Evolutionary conservation across 2,888 invertebrate genomes (phyloP), one percentile per base, ranked within the genome.

Genomic region (Temnothorax ravouxi): DNA sequence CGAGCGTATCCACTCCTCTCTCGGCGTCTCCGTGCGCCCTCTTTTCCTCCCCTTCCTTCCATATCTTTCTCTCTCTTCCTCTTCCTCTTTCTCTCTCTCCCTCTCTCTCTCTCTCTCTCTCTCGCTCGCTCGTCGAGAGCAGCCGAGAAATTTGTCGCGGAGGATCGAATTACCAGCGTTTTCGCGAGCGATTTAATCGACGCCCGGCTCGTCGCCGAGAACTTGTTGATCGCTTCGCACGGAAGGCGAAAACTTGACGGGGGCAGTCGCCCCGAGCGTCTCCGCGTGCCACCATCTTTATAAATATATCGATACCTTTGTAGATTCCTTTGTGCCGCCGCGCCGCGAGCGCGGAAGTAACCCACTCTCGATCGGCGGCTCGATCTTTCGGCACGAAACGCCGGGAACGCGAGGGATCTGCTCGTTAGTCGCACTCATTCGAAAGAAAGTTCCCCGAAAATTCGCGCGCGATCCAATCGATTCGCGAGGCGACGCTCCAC

Each of bases 141-240:
- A 4, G 2, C 13, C 34, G 67, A 56, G 18, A 59, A 8, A 71
- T 79, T 71, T 9, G 38, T 34, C 47, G 59, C 25, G n/a, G 18
- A 3, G 21, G 34, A 29, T 67, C 29, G n/a, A 54, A 15, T 77
- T 77, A 44, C 50, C 11, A 13, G 21, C 9, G 21, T 56, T 47
- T 25, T 79, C 13, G 29, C 44, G 29, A 56, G 15, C 34, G 44
- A 21, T 29, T 44, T 21, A 56, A 76, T 77, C 29, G 13, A 34
- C 38, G 62, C 13, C n/a, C 56, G n/a, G 15, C 44, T 52, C 29
- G 38, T 29, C 21, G 0, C 13, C 59, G 71, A 25, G 59, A 79
- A 79, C 71, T 79, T 71, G 71, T 79, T 79, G 71, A 79, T 79
- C 38, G 44, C 21, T 47, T n/a, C 76, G 25, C 44, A 21, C 56